A percentile compares a stretch with the other conserved stretches of the same genome.
Conservation (phyloP, 2,888 invertebrate genomes). For the Epistrophe eligans region DNA sequence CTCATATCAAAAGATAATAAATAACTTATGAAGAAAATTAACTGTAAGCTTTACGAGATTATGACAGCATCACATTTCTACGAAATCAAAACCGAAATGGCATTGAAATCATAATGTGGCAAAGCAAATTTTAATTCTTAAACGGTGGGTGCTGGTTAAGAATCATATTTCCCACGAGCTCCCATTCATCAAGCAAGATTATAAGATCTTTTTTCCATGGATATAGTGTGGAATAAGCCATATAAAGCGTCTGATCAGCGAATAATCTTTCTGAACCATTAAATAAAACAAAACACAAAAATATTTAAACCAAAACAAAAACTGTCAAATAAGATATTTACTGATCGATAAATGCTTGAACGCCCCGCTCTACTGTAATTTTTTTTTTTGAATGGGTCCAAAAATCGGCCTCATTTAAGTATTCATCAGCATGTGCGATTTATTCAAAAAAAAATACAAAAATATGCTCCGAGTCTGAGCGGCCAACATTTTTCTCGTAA, state of each 20-base stretch:
- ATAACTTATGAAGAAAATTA: conserved; percentile 14
- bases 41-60: conserved; percentile 34
- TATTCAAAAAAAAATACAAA: neutral
- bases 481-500: conserved; percentile 62
- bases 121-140: neutral
- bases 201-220: conserved; percentile 2
- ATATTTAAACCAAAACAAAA: conserved; percentile 3
- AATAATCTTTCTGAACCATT: conserved; percentile 55
- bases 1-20: neutral
- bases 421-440: conserved; percentile 54
- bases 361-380: conserved; percentile 19
- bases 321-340: conserved; percentile 70
- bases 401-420: conserved; percentile 43
- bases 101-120: conserved; percentile 45
- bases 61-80: conserved; percentile 68
- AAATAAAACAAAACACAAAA: conserved; percentile 32
- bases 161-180: conserved; percentile 67
- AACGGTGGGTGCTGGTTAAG: conserved; percentile 20
- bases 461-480: conserved; percentile 2
- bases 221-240: conserved; percentile 17
- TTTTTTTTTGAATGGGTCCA: conserved; percentile 42
- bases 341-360: conserved; percentile 66
- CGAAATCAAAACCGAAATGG: conserved; percentile 50
- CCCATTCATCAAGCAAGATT: conserved; percentile 25
- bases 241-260: conserved; percentile 45